phyloP scores from a whole-genome alignment of 2,888 invertebrate genomes.

The Encarsia formosa region DNA sequence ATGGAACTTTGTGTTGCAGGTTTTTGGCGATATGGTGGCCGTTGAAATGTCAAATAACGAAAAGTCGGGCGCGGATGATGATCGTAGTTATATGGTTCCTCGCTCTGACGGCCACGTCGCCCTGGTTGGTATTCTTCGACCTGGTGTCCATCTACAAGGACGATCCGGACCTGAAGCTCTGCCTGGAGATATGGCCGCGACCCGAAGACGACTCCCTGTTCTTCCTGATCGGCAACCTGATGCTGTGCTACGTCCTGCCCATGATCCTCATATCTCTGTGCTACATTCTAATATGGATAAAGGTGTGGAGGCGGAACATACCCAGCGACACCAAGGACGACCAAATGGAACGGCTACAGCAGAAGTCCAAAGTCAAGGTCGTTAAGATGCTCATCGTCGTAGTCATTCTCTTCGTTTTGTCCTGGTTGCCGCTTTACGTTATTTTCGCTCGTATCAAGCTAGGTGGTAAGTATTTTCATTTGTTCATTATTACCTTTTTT shows the following conservation, averaged over 20 bases:
- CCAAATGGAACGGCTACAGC: conserved; percentile 88
- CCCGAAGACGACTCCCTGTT: conserved; percentile 77
- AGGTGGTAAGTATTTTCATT: conserved; percentile 52
- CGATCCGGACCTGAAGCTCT: conserved; percentile 70
- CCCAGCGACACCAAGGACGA: conserved; percentile 89
- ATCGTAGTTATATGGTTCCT: conserved; percentile 88
- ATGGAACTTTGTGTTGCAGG: conserved; percentile 58
- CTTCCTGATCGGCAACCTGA: conserved; percentile 83
- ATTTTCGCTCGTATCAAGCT: conserved; percentile 85
- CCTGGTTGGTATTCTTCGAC: conserved; percentile 89
- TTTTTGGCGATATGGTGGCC: conserved; percentile 96
- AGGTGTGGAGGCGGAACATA: conserved; percentile 82
- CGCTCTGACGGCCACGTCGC: conserved; percentile 78
- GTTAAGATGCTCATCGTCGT: conserved; percentile 93
- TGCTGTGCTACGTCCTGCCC: conserved; percentile 86
- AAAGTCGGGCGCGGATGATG: conserved; percentile 79
- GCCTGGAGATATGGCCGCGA: conserved; percentile 83
- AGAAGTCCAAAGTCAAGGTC: conserved; percentile 91
- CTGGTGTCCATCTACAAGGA: conserved; percentile 70
- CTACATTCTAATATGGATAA: conserved; percentile 88
- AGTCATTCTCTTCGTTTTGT: conserved; percentile 86
- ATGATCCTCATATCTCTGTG: conserved; percentile 87
- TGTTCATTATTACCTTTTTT: not conserved
- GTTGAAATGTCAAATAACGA: conserved; percentile 84
- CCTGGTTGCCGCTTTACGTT: conserved; percentile 88